A percentile compares a stretch with the other conserved stretches of the same genome.
These are phyloP conservation scores for Nomada ruficornis DNA, from an alignment of 2,888 invertebrate species.

Conservation along the genomic window DNA sequence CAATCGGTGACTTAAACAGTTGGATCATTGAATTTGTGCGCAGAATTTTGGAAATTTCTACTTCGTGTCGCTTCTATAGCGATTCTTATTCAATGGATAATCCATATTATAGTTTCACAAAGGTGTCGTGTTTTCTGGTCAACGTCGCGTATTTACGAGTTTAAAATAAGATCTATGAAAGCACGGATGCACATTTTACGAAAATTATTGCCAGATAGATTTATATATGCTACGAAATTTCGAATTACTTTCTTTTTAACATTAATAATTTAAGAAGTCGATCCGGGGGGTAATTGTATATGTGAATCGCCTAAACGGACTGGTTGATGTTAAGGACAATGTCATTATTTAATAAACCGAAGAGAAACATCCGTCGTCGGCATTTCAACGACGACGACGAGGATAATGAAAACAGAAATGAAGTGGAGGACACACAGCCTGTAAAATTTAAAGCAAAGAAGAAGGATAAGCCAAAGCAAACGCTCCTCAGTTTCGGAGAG, in stretches of 20 bases:
- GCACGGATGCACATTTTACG: constrained; percentile 3
- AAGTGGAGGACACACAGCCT: constrained; percentile 83
- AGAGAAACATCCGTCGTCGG: constrained; percentile 92
- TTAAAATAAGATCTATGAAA: constrained; percentile 14
- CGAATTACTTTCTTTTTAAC: constrained; percentile 20
- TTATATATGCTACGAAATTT: constrained; percentile 13
- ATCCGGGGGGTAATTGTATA: constrained; percentile 17
- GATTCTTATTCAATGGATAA: constrained; percentile 38
- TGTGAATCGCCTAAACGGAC: constrained; percentile 36
- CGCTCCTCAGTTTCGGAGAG: constrained; percentile 93
- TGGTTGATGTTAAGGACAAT: constrained; percentile 84
- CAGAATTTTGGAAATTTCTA: neutral
- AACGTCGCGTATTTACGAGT: constrained; percentile 41
- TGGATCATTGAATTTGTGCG: neutral
- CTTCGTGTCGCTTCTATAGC: constrained; percentile 11
- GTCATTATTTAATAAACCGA: constrained; percentile 95
- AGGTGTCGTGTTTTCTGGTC: constrained; percentile 49
- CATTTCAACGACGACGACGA: constrained; percentile 89
- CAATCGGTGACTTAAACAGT: constrained; percentile 16
- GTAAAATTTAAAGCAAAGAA: constrained; percentile 85
- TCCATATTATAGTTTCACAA: constrained; percentile 44
- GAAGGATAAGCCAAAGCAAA: constrained; percentile 86
- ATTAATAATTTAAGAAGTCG: constrained; percentile 10
- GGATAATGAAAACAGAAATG: constrained; percentile 87
- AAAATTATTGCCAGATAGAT: neutral